phyloP scores from a whole-genome alignment of 2,113 vertebrate species.

The Pseudois nayaur region DNA sequence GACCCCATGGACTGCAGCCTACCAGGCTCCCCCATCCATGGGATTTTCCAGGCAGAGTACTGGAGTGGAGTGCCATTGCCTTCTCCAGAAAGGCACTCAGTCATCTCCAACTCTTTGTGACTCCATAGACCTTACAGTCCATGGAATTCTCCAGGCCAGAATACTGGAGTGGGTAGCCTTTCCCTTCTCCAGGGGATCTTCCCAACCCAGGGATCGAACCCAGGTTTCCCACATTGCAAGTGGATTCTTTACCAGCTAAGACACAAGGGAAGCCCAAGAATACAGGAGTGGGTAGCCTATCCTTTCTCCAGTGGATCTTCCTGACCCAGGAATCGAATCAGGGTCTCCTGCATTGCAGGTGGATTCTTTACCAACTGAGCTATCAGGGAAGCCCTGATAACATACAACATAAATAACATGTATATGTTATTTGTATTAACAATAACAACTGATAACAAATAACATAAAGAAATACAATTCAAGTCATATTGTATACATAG shows the following conservation, averaged over 20 bases:
- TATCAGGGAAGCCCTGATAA: background rate
- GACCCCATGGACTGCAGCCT: too few relatives aligned
- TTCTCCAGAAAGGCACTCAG: background rate
- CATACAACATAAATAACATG: background rate
- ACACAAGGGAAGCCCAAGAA: background rate
- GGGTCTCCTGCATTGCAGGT: background rate
- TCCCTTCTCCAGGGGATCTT: background rate
- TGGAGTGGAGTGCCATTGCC: too few relatives aligned
- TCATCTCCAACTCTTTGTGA: background rate
- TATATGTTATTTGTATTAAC: background rate
- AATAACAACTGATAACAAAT: background rate
- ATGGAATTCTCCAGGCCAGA: background rate
- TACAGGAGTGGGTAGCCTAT: background rate
- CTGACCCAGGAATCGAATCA: background rate
- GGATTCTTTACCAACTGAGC: background rate
- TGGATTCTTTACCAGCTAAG: background rate
- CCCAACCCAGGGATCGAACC: background rate
- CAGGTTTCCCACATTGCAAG: background rate
- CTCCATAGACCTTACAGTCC: background rate
- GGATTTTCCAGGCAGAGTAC: too few relatives aligned
- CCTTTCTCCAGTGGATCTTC: background rate
- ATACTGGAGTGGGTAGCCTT: background rate
- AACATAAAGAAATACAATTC: background rate
- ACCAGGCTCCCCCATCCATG: too few relatives aligned
- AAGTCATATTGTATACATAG: background rate